A percentile compares a stretch with the other conserved stretches of the same genome.
Conservation (phyloP, 2,113 vertebrate genomes). For the Epinephelus fuscoguttatus region DNA sequence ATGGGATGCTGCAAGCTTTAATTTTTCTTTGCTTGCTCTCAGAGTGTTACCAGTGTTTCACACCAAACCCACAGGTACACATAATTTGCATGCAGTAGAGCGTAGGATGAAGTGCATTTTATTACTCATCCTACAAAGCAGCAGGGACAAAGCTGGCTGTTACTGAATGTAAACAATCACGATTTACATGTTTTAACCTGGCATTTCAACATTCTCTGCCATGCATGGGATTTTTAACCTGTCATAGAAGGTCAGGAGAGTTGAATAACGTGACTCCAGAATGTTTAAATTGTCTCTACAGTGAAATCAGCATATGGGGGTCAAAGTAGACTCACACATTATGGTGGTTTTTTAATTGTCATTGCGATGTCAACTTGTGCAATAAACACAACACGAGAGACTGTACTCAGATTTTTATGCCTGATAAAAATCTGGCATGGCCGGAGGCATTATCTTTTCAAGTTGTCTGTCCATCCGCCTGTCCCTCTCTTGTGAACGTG, state of each 20-base stretch:
- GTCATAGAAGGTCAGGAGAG: neutral
- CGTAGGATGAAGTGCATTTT: neutral
- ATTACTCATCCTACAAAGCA: slow-evolving; percentile 13
- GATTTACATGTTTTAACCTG: neutral
- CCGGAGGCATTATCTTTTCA: no score
- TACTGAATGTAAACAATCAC: neutral
- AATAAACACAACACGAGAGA: no score
- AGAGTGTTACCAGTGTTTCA: neutral
- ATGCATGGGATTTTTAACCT: neutral
- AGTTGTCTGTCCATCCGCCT: no score
- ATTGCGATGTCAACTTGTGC: no score
- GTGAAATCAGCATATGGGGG: neutral
- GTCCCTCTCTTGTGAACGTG: no score
- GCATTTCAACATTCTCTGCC: neutral
- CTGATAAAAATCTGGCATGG: no score
- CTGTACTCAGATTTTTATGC: no score
- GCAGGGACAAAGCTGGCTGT: neutral
- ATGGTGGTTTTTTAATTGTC: no score
- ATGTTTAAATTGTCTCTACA: neutral
- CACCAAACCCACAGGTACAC: neutral
- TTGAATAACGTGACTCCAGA: no score
- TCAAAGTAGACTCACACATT: no score
- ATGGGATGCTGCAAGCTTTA: neutral
- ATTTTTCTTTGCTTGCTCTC: slow-evolving; percentile 9
- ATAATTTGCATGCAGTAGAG: neutral